Percentiles rank a stretch among this genome's conserved stretches.
phyloP scores from a whole-genome alignment of 1,140 invertebrate species.

The Drosophila arizonae region DNA sequence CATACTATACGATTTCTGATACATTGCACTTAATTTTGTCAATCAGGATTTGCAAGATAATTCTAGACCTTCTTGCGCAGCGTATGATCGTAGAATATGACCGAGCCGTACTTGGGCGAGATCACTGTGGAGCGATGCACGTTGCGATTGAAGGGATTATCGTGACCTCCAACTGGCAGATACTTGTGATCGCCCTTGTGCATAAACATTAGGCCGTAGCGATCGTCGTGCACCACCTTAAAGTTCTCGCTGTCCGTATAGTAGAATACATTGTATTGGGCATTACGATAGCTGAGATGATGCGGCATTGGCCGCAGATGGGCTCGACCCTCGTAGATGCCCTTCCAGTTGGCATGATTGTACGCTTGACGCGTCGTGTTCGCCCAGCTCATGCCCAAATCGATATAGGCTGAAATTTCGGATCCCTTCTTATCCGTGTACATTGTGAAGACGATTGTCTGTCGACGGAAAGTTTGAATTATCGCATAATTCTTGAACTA shows the following conservation, averaged over 20 bases:
- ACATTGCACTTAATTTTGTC: neutral
- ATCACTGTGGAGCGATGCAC: slow-evolving; percentile 48
- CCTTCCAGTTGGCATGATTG: slow-evolving; percentile 59
- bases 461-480: too few species aligned
- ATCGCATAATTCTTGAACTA: neutral
- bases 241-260: slow-evolving; percentile 71
- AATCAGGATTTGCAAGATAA: neutral
- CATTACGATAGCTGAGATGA: slow-evolving; percentile 69
- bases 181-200: slow-evolving; percentile 74
- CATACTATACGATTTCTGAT: slow-evolving; percentile 14
- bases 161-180: slow-evolving; percentile 52
- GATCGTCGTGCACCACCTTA: slow-evolving; percentile 59
- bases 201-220: slow-evolving; percentile 69
- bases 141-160: slow-evolving; percentile 49
- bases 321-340: slow-evolving; percentile 45
- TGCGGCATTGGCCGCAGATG: slow-evolving; percentile 52
- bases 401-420: slow-evolving; percentile 72
- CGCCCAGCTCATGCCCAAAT: slow-evolving; percentile 67
- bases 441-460: slow-evolving; percentile 77
- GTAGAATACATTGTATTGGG: slow-evolving; percentile 29
- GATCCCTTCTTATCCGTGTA: slow-evolving; percentile 48
- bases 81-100: slow-evolving; percentile 75
- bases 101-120: slow-evolving; percentile 60
- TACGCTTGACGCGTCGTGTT: slow-evolving; percentile 18
- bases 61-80: slow-evolving; percentile 72